Evolutionary conservation across 2,888 invertebrate genomes (phyloP).

Genomic region (Clivina fossor): DNA sequence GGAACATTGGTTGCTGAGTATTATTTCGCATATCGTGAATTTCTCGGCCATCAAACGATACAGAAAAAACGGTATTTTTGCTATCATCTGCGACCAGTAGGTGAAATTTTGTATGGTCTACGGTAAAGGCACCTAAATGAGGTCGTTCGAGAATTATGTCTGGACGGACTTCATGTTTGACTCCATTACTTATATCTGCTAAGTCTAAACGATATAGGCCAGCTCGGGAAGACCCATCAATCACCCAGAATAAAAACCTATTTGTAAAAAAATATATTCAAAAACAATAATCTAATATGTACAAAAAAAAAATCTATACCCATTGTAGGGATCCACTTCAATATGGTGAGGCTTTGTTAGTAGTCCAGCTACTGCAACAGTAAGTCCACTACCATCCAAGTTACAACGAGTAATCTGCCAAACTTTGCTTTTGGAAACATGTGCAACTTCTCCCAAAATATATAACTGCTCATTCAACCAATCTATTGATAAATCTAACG

Average conservation of each 20-base stretch:
- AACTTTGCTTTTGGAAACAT: constrained; percentile 52
- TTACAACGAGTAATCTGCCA: constrained; percentile 80
- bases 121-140: constrained; percentile 77
- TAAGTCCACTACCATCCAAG: constrained; percentile 70
- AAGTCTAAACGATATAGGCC: constrained; percentile 78
- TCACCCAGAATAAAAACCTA: constrained; percentile 80
- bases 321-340: constrained; percentile 91
- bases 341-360: constrained; percentile 73
- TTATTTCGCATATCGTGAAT: constrained; percentile 71
- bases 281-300: constrained; percentile 4
- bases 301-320: constrained; percentile 56
- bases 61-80: constrained; percentile 76
- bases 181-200: constrained; percentile 73
- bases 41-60: constrained; percentile 82
- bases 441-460: constrained; percentile 72
- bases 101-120: constrained; percentile 80
- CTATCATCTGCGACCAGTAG: constrained; percentile 74
- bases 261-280: constrained; percentile 16
- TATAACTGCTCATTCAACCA: constrained; percentile 88
- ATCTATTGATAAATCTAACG: constrained; percentile 77
- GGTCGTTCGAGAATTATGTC: constrained; percentile 66
- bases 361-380: constrained; percentile 71
- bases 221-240: constrained; percentile 58
- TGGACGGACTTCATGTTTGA: constrained; percentile 68
- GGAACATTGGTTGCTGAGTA: constrained; percentile 74